These are phyloP conservation scores for Lepus americanus DNA, from an alignment of 2,113 vertebrate species.

Conservation along the genomic window DNA sequence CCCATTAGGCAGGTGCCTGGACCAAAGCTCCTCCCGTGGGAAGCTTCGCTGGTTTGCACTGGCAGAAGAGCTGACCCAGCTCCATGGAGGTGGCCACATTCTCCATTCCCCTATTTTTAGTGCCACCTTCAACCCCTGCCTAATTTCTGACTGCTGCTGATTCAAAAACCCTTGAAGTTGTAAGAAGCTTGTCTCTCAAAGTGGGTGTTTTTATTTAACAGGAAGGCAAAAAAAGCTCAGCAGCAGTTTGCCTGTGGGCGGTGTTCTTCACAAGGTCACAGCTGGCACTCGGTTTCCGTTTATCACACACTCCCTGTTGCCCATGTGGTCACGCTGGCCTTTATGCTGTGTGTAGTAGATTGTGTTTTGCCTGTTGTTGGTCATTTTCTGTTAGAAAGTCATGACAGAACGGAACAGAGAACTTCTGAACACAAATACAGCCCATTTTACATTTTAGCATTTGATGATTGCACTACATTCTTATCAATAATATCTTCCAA, in stretches of 20 bases:
- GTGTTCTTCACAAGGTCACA: neutral
- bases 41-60: neutral
- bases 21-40: too few species aligned
- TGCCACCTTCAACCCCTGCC: neutral
- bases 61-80: neutral
- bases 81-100: neutral
- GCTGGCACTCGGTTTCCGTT: neutral
- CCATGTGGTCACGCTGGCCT: slow-evolving; percentile 5
- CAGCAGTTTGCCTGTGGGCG: neutral
- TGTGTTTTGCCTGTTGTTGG: neutral
- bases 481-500: slow-evolving; percentile 10
- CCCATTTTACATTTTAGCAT: slow-evolving; percentile 39
- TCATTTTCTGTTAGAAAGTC: slow-evolving; percentile 47
- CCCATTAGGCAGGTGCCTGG: neutral
- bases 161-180: neutral
- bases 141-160: neutral
- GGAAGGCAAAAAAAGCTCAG: neutral
- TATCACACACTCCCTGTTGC: neutral
- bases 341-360: neutral
- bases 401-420: neutral
- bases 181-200: neutral
- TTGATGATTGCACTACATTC: neutral
- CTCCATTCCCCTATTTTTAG: neutral
- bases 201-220: slow-evolving; percentile 47
- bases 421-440: neutral